A percentile compares a stretch with the other conserved stretches of the same genome.
These are phyloP conservation scores for Drosophila merina DNA, from an alignment of 2,888 invertebrate species.

Conservation along the genomic window DNA sequence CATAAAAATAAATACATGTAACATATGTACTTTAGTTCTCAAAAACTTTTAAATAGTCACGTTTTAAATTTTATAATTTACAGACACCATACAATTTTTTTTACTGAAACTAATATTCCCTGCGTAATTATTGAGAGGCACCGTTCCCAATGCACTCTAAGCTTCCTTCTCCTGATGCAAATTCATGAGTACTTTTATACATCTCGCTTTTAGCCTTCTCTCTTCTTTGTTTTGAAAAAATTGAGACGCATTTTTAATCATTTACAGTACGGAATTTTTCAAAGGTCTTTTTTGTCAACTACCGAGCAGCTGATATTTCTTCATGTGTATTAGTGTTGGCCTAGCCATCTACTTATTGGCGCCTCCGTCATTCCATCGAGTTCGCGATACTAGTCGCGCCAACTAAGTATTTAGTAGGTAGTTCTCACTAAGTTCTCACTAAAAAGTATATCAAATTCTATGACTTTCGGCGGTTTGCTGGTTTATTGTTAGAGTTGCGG, in stretches of 20 bases:
- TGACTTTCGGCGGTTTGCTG: constrained; percentile 6
- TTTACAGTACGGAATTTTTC: constrained; percentile 2
- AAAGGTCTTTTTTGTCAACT: neutral
- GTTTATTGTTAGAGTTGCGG: constrained; percentile 29
- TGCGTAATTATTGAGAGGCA: constrained; percentile 16
- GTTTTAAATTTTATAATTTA: too few species aligned
- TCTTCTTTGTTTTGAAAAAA: constrained; percentile 28
- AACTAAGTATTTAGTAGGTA: constrained; percentile 33
- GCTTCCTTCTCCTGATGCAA: constrained; percentile 33
- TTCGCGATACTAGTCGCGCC: constrained; percentile 20
- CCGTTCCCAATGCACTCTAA: constrained; percentile 36
- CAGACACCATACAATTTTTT: too few species aligned
- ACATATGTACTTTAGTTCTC: too few species aligned
- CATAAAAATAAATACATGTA: too few species aligned
- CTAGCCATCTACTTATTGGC: constrained; percentile 30
- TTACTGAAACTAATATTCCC: constrained; percentile 8
- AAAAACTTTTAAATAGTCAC: too few species aligned
- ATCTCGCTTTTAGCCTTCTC: constrained; percentile 16
- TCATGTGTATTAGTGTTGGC: constrained; percentile 26
- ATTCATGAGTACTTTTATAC: constrained; percentile 26
- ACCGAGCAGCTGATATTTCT: constrained; percentile 36
- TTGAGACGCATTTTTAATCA: constrained; percentile 36
- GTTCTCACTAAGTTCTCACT: constrained; percentile 27
- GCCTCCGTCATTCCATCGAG: constrained; percentile 34
- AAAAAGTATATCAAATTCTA: constrained; percentile 38